phyloP scores from a whole-genome alignment of 2,888 invertebrate genomes.

The Drosophila maculinotata region DNA sequence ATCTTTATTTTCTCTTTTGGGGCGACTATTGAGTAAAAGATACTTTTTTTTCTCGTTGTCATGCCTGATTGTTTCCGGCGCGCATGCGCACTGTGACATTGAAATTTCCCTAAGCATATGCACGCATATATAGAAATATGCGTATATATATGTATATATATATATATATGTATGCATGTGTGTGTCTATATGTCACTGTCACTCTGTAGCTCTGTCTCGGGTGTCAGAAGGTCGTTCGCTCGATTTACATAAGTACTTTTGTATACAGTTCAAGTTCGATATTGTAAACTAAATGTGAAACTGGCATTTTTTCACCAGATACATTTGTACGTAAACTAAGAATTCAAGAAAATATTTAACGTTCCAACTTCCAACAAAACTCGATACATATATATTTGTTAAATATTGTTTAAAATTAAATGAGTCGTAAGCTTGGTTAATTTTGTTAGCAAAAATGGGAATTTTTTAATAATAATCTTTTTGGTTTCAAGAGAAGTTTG shows the following conservation, averaged over 20 bases:
- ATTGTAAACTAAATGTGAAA: neutral
- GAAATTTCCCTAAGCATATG: constrained; percentile 30
- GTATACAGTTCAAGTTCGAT: constrained; percentile 19
- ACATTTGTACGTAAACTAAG: neutral
- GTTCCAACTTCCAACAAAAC: too few species aligned
- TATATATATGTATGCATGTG: neutral
- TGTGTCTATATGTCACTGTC: constrained; percentile 51
- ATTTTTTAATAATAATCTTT: too few species aligned
- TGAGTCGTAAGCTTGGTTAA: too few species aligned
- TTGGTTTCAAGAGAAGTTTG: too few species aligned
- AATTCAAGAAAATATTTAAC: neutral
- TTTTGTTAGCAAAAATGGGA: too few species aligned
- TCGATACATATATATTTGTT: too few species aligned
- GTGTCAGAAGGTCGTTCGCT: constrained; percentile 59
- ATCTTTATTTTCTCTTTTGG: constrained; percentile 1
- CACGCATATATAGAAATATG: neutral
- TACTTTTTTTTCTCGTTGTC: constrained; percentile 28
- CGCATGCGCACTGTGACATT: constrained; percentile 51
- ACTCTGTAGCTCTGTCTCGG: constrained; percentile 24
- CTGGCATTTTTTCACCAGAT: neutral
- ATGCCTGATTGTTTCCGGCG: constrained; percentile 57
- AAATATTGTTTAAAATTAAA: too few species aligned
- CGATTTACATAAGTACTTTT: constrained; percentile 49
- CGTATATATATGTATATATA: neutral
- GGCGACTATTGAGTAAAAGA: constrained; percentile 26